phyloP scores from a whole-genome alignment of 2,888 invertebrate genomes.

The Malacosoma neustria region DNA sequence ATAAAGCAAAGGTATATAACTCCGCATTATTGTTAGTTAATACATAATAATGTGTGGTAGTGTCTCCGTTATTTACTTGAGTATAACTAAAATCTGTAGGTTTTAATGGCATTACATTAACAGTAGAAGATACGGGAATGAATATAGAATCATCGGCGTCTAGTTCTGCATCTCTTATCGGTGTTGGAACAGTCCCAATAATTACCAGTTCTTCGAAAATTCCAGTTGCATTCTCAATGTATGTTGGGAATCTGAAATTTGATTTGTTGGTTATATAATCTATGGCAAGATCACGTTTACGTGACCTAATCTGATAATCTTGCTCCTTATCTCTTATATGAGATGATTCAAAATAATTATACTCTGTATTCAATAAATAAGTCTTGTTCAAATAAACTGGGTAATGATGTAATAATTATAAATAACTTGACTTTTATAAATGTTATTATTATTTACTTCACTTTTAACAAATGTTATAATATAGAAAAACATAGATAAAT shows the following conservation, averaged over 20 bases:
- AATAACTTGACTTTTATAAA: too few species aligned
- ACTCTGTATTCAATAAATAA: too few species aligned
- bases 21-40: slow-evolving; percentile 31
- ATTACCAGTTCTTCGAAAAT: slow-evolving; percentile 62
- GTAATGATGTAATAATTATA: too few species aligned
- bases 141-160: slow-evolving; percentile 43
- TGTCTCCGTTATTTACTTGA: slow-evolving; percentile 10
- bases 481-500: too few species aligned
- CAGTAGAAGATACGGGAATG: slow-evolving; percentile 63
- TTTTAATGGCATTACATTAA: slow-evolving; percentile 65
- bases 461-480: too few species aligned
- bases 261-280: too few species aligned
- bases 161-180: slow-evolving; percentile 22
- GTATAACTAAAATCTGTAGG: slow-evolving; percentile 34
- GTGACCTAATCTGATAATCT: too few species aligned
- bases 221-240: slow-evolving; percentile 42
- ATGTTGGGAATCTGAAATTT: slow-evolving; percentile 53
- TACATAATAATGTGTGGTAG: slow-evolving; percentile 24
- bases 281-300: too few species aligned
- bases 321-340: too few species aligned
- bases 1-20: slow-evolving; percentile 66
- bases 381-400: too few species aligned
- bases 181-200: slow-evolving; percentile 49
- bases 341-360: too few species aligned
- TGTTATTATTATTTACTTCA: too few species aligned